phyloP scores from a whole-genome alignment of 2,113 vertebrate species.

The Rhabdornis inornatus region DNA sequence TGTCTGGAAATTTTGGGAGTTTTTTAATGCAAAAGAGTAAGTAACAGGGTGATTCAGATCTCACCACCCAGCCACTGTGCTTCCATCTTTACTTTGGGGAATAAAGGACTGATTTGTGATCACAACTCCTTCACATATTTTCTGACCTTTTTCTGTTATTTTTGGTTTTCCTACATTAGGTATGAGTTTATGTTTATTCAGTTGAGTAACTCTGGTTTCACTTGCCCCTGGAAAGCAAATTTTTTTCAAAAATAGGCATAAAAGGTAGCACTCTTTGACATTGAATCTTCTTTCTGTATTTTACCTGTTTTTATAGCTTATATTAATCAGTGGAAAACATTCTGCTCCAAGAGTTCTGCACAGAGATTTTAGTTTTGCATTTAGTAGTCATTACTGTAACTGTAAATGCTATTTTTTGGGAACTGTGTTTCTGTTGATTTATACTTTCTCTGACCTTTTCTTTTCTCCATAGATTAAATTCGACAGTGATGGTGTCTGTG shows the following conservation, averaged over 20 bases:
- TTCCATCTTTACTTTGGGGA: neutral
- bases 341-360: neutral
- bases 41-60: neutral
- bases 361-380: neutral
- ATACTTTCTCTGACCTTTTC: neutral
- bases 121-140: neutral
- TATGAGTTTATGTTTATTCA: neutral
- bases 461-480: slow-evolving; percentile 80
- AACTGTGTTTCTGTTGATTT: neutral
- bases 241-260: neutral
- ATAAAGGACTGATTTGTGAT: neutral
- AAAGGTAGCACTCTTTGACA: neutral
- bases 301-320: neutral
- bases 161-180: neutral
- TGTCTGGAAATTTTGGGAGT: neutral
- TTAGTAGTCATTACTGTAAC: neutral
- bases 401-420: neutral
- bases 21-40: neutral
- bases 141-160: neutral
- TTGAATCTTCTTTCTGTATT: neutral
- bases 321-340: neutral
- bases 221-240: neutral
- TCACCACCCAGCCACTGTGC: neutral
- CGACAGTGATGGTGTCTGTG: slow-evolving; percentile 94
- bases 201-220: neutral